phyloP scores from a whole-genome alignment of 2,113 vertebrate genomes.

The Gambusia affinis region DNA sequence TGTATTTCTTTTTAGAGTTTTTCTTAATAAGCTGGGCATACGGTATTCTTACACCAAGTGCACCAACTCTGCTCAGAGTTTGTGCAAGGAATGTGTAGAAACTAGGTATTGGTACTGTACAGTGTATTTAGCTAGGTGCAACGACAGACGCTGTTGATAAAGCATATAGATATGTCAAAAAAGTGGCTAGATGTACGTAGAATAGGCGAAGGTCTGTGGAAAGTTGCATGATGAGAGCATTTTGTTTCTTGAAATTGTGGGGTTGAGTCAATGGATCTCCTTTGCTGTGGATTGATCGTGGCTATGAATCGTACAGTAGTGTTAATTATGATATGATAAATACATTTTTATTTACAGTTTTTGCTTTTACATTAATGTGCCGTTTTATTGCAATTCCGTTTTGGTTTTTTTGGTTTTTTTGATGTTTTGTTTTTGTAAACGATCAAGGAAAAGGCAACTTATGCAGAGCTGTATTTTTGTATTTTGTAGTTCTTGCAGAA shows the following conservation, averaged over 20 bases:
- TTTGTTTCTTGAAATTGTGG: slow-evolving; percentile 35
- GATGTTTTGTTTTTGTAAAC: slow-evolving; percentile 35
- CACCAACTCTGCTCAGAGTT: slow-evolving; percentile 47
- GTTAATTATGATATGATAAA: slow-evolving; percentile 65
- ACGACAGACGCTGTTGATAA: slow-evolving; percentile 50
- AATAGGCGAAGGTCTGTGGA: slow-evolving; percentile 58
- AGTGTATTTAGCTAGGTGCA: slow-evolving; percentile 55
- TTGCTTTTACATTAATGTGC: slow-evolving; percentile 42
- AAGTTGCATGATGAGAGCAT: slow-evolving; percentile 50
- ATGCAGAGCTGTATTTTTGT: slow-evolving; percentile 70
- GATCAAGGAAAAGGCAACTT: slow-evolving; percentile 45
- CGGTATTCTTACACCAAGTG: slow-evolving; percentile 56
- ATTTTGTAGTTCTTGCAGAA: slow-evolving; percentile 67
- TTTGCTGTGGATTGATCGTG: slow-evolving; percentile 35
- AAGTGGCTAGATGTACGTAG: slow-evolving; percentile 53
- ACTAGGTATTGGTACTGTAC: slow-evolving; percentile 67
- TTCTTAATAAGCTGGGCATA: slow-evolving; percentile 53
- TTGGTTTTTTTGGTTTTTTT: slow-evolving; percentile 35
- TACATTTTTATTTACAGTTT: slow-evolving; percentile 52
- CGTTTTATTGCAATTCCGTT: slow-evolving; percentile 47
- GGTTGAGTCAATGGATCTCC: slow-evolving; percentile 41
- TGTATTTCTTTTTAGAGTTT: slow-evolving; percentile 3
- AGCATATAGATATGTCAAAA: slow-evolving; percentile 53
- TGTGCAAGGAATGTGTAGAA: slow-evolving; percentile 70
- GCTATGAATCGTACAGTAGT: slow-evolving; percentile 42